Conservation (phyloP, 2,797 vertebrate genomes). For the Acanthurus leucopareius region DNA sequence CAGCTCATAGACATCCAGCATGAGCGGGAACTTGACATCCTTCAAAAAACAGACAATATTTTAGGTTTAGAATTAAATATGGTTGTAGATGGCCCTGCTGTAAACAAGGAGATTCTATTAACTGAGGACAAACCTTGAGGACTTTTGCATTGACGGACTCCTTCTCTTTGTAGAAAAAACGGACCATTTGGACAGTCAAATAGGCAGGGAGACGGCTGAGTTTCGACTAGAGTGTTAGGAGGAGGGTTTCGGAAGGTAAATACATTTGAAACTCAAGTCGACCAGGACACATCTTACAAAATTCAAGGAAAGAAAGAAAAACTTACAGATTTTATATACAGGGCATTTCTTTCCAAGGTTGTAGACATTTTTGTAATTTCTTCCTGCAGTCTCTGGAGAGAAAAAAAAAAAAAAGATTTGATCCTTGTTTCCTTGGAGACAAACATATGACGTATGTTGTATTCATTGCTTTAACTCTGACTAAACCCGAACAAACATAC, state of each 20-base stretch:
- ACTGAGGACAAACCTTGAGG: conserved; percentile 90
- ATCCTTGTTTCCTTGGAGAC: conserved; percentile 19
- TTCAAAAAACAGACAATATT: conserved; percentile 60
- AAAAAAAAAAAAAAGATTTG: conserved; percentile 18
- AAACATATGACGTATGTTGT: neutral
- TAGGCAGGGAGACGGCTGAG: conserved; percentile 96
- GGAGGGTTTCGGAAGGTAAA: neutral
- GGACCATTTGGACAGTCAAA: conserved; percentile 98
- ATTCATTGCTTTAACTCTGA: neutral
- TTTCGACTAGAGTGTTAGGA: conserved; percentile 88
- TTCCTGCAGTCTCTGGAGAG: conserved; percentile 93
- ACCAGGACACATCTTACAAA: neutral
- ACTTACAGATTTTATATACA: conserved; percentile 98
- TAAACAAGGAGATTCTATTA: neutral
- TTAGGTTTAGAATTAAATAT: neutral
- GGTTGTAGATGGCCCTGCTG: neutral
- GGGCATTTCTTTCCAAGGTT: conserved; percentile 95
- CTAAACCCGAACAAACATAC: neutral
- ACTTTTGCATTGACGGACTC: conserved; percentile 99
- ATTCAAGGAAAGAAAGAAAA: neutral
- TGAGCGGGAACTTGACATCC: conserved; percentile 99
- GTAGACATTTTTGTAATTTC: conserved; percentile 98
- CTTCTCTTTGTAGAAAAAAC: conserved; percentile 99
- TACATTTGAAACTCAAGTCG: neutral
- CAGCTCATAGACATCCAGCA: conserved; percentile 97